A percentile compares a stretch with the other conserved stretches of the same genome.
Evolutionary conservation across 2,797 vertebrate species (phyloP).

Genomic region (Mustela erminea): DNA sequence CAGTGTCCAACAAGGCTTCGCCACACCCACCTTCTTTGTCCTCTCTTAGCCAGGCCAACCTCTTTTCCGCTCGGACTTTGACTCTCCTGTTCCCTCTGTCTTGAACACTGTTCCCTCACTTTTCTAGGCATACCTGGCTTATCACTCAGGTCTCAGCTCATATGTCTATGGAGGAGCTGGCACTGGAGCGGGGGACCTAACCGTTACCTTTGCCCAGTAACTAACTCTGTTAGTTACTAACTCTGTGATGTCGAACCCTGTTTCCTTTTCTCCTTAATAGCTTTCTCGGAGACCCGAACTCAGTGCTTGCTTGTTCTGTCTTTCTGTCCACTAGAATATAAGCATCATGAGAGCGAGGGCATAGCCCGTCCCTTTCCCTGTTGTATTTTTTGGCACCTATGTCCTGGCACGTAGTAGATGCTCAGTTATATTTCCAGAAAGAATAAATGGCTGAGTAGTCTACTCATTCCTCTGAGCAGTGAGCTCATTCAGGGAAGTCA

Average conservation of each 20-base stretch:
- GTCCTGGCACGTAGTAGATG: not conserved
- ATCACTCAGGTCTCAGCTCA: not conserved
- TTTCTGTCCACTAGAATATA: not conserved
- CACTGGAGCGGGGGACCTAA: not conserved
- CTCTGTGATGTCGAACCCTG: accelerated
- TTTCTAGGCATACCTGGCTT: not conserved
- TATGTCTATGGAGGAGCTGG: not conserved
- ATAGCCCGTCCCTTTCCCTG: not conserved
- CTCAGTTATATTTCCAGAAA: not conserved
- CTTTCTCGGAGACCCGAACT: not conserved
- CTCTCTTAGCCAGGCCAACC: not conserved
- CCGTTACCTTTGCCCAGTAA: not conserved
- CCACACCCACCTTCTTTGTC: not conserved
- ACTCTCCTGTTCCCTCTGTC: not conserved
- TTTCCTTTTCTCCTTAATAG: not conserved
- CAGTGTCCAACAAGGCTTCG: not conserved
- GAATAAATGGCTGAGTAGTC: not conserved
- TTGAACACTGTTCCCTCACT: not conserved
- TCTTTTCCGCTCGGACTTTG: not conserved
- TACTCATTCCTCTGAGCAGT: not conserved
- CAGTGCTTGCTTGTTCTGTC: not conserved
- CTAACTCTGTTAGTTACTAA: not conserved
- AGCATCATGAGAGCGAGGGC: not conserved
- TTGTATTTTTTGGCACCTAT: not conserved
- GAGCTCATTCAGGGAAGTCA: not conserved